These are phyloP conservation scores for Zaprionus taronus DNA, from an alignment of 1,140 invertebrate species.

Conservation along the genomic window DNA sequence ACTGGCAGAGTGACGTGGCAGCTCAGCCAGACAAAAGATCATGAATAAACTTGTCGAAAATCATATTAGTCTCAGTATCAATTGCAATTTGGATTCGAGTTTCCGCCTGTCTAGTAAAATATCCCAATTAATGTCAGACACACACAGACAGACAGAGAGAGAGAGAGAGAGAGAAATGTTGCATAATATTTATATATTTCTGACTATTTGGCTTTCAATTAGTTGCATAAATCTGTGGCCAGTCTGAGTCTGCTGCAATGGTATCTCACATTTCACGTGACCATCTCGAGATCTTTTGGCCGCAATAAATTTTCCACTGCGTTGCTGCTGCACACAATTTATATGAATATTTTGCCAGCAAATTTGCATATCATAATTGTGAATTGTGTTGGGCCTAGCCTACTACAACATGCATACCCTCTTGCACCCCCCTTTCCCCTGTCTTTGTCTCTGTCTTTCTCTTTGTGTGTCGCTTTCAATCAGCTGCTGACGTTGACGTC, in stretches of 20 bases:
- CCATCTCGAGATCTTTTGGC: conserved; percentile 4
- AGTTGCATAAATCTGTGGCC: background rate
- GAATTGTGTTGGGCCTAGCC: conserved; percentile 37
- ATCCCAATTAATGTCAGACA: background rate
- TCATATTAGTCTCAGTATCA: background rate
- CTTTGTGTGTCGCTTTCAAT: conserved; percentile 49
- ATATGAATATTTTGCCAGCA: conserved; percentile 54
- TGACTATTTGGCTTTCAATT: conserved; percentile 2
- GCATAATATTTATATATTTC: conserved; percentile 4
- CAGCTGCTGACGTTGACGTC: conserved; percentile 44
- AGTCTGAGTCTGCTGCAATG: background rate
- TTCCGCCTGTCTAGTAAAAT: background rate
- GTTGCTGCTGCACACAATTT: conserved; percentile 33
- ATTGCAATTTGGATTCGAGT: background rate
- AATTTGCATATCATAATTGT: conserved; percentile 64
- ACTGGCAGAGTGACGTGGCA: background rate
- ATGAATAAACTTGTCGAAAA: background rate
- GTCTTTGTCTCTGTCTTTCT: conserved; percentile 5
- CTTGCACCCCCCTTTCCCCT: background rate
- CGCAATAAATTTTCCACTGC: conserved; percentile 30
- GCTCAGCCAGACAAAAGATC: background rate
- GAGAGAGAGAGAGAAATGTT: background rate
- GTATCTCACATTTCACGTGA: background rate
- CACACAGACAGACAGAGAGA: background rate
- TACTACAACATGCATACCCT: conserved; percentile 19